These are phyloP conservation scores for Piprites chloris DNA, from an alignment of 2,113 vertebrate genomes.

Conservation along the genomic window DNA sequence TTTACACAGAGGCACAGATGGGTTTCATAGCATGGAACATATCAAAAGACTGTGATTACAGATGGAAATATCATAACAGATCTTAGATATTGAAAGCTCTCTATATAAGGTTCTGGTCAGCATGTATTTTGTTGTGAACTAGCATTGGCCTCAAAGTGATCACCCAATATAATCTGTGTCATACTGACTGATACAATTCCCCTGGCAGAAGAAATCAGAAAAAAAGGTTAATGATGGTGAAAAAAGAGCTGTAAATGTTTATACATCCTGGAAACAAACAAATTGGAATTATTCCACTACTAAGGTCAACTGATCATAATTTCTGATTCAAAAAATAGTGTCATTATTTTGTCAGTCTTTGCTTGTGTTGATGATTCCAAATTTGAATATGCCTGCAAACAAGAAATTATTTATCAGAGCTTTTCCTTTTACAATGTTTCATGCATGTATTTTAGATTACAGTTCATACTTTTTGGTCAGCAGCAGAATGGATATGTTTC, in stretches of 20 bases:
- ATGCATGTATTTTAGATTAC: background rate
- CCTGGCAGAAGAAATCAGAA: background rate
- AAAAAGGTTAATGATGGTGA: background rate
- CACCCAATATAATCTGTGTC: background rate
- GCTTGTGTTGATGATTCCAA: background rate
- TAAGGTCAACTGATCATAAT: background rate
- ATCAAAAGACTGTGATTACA: background rate
- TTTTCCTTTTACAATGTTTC: background rate
- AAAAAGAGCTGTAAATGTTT: background rate
- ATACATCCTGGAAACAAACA: background rate
- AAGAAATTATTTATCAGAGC: background rate
- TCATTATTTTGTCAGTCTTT: conserved; percentile 25
- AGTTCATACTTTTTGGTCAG: background rate
- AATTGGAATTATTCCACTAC: background rate
- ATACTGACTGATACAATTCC: background rate
- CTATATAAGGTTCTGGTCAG: background rate
- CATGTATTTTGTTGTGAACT: background rate
- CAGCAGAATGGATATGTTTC: background rate
- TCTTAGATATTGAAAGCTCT: background rate
- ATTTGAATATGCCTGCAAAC: background rate
- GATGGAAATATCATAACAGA: background rate
- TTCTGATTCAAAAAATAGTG: conserved; percentile 17
- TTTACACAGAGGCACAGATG: background rate
- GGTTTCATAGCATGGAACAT: background rate
- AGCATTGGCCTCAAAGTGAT: background rate